Conservation (phyloP, 1,140 invertebrate species). For the Psilanteris sp. region DNA sequence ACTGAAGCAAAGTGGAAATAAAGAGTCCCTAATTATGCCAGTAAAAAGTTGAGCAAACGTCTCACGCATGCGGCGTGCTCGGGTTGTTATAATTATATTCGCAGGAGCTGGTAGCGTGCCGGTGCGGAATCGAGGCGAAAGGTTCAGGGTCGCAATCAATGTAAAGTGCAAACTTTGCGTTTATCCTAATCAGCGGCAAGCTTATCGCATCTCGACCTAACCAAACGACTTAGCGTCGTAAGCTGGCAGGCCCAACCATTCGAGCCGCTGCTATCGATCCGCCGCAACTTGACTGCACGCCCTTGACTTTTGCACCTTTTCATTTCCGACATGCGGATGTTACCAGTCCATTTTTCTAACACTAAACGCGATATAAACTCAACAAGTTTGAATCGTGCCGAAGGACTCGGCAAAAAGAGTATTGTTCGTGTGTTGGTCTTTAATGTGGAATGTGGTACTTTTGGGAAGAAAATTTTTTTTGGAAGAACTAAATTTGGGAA, state of each 20-base stretch:
- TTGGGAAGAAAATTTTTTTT: no score
- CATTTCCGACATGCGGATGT: conserved; percentile 47
- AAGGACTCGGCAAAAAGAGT: conserved; percentile 26
- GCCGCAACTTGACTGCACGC: conserved; percentile 22
- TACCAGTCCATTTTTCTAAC: conserved; percentile 27
- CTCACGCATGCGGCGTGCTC: neutral
- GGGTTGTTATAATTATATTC: conserved; percentile 37
- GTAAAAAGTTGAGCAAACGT: no score
- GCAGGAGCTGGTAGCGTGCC: conserved; percentile 28
- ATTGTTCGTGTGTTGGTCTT: conserved; percentile 22
- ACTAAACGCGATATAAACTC: conserved; percentile 36
- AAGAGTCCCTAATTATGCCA: no score
- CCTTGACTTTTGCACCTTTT: conserved; percentile 59
- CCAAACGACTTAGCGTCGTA: conserved; percentile 17
- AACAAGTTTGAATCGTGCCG: conserved; percentile 46
- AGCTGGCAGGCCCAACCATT: conserved; percentile 26
- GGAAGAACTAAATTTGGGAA: no score
- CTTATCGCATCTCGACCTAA: conserved; percentile 50
- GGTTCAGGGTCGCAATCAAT: conserved; percentile 57
- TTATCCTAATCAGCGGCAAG: conserved; percentile 53
- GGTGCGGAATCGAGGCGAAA: conserved; percentile 52
- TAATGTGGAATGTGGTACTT: no score
- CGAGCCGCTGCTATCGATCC: conserved; percentile 40
- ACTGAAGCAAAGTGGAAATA: no score
- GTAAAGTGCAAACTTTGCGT: conserved; percentile 59